These are phyloP conservation scores for Sphenopsis melanotis DNA, from an alignment of 2,797 vertebrate species.

Conservation along the genomic window DNA sequence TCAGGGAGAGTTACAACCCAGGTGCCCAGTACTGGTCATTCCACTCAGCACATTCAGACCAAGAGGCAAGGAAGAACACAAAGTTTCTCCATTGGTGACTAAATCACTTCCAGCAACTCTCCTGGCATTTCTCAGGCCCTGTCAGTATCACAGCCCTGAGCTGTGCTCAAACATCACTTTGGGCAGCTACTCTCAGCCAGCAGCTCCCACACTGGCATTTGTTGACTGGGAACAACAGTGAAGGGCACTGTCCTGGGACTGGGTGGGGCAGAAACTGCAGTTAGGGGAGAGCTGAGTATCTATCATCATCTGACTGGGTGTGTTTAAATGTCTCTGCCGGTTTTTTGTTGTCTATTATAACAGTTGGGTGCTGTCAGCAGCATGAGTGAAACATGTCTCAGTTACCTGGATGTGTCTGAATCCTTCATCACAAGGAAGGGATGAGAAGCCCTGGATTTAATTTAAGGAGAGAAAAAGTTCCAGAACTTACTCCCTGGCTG, in stretches of 20 bases:
- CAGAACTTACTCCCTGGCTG: neutral
- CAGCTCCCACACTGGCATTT: neutral
- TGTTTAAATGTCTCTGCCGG: neutral
- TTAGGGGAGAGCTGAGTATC: neutral
- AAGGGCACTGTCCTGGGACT: neutral
- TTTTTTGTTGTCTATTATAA: neutral
- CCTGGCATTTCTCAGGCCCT: neutral
- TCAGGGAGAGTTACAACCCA: neutral
- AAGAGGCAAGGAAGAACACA: neutral
- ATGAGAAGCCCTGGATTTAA: neutral
- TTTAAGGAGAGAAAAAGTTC: neutral
- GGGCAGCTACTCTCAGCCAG: neutral
- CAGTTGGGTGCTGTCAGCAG: neutral
- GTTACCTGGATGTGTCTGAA: neutral
- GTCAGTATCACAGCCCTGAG: neutral
- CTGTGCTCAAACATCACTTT: neutral
- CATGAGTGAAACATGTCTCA: neutral
- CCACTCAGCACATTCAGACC: neutral
- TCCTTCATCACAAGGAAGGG: neutral
- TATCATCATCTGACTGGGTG: neutral
- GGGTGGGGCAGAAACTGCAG: neutral
- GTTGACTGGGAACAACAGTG: neutral
- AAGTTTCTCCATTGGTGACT: neutral
- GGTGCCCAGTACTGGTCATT: neutral
- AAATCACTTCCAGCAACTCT: neutral